Percentiles rank a stretch among this genome's conserved stretches.
Evolutionary conservation across 1,140 invertebrate species (phyloP).

Genomic region (Bombus soroeensis): DNA sequence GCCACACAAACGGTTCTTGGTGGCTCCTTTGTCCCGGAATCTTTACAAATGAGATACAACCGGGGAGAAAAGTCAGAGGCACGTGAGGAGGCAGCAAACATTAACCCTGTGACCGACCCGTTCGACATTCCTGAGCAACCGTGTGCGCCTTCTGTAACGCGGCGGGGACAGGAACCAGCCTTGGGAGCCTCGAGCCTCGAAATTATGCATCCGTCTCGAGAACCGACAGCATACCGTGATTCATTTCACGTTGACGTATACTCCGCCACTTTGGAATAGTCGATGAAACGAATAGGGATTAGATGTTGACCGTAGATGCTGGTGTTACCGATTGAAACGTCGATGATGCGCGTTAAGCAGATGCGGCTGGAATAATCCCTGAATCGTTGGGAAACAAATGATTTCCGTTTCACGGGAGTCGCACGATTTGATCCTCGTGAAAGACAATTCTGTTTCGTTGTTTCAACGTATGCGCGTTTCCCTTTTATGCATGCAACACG

Average conservation of each 20-base stretch:
- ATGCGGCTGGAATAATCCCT: slow-evolving; percentile 6
- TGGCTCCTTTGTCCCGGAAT: slow-evolving; percentile 77
- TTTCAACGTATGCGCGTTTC: neutral
- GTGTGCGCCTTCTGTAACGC: slow-evolving; percentile 33
- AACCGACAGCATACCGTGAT: slow-evolving; percentile 53
- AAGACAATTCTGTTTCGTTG: neutral
- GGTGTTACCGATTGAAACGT: slow-evolving; percentile 33
- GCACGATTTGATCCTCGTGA: neutral
- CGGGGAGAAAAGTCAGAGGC: slow-evolving; percentile 62
- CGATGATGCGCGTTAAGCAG: slow-evolving; percentile 12
- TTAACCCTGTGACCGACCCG: slow-evolving; percentile 66
- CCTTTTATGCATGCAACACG: slow-evolving; percentile 25
- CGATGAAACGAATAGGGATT: slow-evolving; percentile 11
- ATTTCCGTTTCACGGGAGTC: neutral
- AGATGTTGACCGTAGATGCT: slow-evolving; percentile 27
- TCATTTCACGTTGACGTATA: slow-evolving; percentile 55
- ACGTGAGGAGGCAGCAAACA: slow-evolving; percentile 65
- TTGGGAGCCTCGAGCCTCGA: neutral
- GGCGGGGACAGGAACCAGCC: neutral
- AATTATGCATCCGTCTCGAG: slow-evolving; percentile 71
- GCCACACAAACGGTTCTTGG: slow-evolving; percentile 74
- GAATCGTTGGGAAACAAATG: neutral
- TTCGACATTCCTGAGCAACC: slow-evolving; percentile 69
- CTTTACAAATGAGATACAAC: slow-evolving; percentile 79
- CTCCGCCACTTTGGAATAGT: neutral